phyloP scores from a whole-genome alignment of 2,113 vertebrate genomes.

The Sturnira hondurensis region DNA sequence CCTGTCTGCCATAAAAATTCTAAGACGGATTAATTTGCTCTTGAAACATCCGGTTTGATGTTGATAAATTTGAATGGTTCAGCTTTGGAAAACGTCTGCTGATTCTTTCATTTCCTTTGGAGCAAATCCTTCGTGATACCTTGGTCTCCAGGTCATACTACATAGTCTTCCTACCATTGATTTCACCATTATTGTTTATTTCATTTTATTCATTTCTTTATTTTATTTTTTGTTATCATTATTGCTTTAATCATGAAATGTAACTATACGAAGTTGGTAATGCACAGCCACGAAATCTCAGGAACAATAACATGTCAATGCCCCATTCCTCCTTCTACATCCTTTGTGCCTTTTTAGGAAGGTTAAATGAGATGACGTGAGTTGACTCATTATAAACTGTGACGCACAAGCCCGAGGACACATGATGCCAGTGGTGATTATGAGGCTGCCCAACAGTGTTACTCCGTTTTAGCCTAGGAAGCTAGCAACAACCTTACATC shows the following conservation, averaged over 20 bases:
- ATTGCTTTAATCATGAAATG: slow-evolving; percentile 52
- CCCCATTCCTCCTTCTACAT: slow-evolving; percentile 14
- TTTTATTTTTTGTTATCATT: not conserved
- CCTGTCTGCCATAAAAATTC: not conserved
- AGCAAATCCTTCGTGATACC: slow-evolving; percentile 65
- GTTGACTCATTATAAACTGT: not conserved
- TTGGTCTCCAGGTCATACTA: slow-evolving; percentile 63
- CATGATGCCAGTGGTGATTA: not conserved
- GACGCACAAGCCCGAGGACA: not conserved
- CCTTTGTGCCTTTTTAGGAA: slow-evolving; percentile 39
- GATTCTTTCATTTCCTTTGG: slow-evolving; percentile 65
- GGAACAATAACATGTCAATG: slow-evolving; percentile 48
- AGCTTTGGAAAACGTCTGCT: slow-evolving; percentile 73
- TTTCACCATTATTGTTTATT: not conserved
- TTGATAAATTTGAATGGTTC: slow-evolving; percentile 74
- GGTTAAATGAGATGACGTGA: not conserved
- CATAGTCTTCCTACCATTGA: slow-evolving; percentile 5
- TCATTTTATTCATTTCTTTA: too few species aligned
- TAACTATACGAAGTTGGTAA: slow-evolving; percentile 68
- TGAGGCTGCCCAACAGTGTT: not conserved
- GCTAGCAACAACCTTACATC: slow-evolving; percentile 44
- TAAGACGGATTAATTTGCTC: slow-evolving; percentile 64
- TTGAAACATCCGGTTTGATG: slow-evolving; percentile 74
- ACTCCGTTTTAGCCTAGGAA: slow-evolving; percentile 46
- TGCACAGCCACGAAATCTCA: slow-evolving; percentile 66